These are phyloP conservation scores for Carterocephalus palaemon DNA, from an alignment of 2,888 invertebrate genomes.

Conservation along the genomic window DNA sequence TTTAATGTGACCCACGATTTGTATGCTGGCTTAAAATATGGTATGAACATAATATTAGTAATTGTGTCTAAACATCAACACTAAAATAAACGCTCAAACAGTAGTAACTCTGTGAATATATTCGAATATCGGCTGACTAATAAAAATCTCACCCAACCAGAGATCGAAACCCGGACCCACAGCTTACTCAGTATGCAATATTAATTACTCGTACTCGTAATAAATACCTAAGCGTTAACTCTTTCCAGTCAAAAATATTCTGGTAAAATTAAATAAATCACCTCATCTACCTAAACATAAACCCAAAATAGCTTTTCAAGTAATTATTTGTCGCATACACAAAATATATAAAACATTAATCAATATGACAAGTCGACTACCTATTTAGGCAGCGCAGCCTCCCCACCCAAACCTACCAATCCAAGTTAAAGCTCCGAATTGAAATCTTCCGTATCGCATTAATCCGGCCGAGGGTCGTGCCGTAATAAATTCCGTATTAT, in stretches of 20 bases:
- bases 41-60: no score
- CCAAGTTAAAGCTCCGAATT: conserved; percentile 75
- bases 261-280: conserved; percentile 3
- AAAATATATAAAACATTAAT: conserved; percentile 48
- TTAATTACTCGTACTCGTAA: no score
- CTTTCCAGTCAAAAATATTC: no score
- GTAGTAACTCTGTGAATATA: no score
- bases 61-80: no score
- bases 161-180: no score
- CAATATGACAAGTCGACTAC: conserved; percentile 38
- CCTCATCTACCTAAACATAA: background rate
- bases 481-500: conserved; percentile 79
- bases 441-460: conserved; percentile 79
- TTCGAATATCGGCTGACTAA: no score
- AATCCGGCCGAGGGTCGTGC: conserved; percentile 71
- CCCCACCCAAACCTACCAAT: conserved; percentile 60
- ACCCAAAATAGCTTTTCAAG: conserved; percentile 9
- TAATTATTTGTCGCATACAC: conserved; percentile 15
- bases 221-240: no score
- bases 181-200: no score
- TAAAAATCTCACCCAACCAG: no score
- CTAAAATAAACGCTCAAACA: conserved; percentile 1
- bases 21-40: no score
- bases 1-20: no score
- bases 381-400: conserved; percentile 38